phyloP scores from a whole-genome alignment of 1,140 invertebrate species.

The Polypedilum pembai region DNA sequence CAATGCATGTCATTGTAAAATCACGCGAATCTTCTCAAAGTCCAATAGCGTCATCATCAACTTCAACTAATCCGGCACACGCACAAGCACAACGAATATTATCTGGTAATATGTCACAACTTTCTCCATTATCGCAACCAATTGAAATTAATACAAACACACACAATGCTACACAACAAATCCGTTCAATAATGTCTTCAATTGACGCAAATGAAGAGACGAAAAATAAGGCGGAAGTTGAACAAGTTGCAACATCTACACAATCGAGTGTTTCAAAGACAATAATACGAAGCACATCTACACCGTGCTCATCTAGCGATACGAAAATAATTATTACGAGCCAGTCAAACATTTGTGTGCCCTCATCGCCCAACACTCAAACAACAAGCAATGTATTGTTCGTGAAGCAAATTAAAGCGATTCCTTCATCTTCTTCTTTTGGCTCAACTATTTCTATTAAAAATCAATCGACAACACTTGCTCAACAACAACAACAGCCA shows the following conservation, averaged over 20 bases:
- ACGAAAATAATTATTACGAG: neutral
- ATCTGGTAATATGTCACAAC: conserved; percentile 46
- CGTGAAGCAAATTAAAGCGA: conserved; percentile 28
- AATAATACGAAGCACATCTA: conserved; percentile 16
- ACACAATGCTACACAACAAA: conserved; percentile 59
- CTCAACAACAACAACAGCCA: conserved; percentile 20
- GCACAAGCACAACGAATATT: neutral
- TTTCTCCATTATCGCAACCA: conserved; percentile 61
- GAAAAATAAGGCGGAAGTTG: conserved; percentile 29
- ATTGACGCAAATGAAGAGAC: conserved; percentile 43
- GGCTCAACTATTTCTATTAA: neutral
- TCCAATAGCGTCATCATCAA: conserved; percentile 29
- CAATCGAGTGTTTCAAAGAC: neutral
- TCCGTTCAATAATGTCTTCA: conserved; percentile 55
- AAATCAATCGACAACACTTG: neutral
- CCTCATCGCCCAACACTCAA: neutral
- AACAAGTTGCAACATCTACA: conserved; percentile 33
- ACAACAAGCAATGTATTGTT: neutral
- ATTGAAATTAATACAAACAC: conserved; percentile 62
- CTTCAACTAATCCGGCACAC: neutral
- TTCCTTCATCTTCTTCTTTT: neutral
- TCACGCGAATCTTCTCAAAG: conserved; percentile 34
- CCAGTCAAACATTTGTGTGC: neutral
- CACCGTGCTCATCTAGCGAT: neutral
- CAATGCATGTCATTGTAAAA: conserved; percentile 36